Evolutionary conservation across 2,888 invertebrate species (phyloP).

Genomic region (Perithous albicinctus): DNA sequence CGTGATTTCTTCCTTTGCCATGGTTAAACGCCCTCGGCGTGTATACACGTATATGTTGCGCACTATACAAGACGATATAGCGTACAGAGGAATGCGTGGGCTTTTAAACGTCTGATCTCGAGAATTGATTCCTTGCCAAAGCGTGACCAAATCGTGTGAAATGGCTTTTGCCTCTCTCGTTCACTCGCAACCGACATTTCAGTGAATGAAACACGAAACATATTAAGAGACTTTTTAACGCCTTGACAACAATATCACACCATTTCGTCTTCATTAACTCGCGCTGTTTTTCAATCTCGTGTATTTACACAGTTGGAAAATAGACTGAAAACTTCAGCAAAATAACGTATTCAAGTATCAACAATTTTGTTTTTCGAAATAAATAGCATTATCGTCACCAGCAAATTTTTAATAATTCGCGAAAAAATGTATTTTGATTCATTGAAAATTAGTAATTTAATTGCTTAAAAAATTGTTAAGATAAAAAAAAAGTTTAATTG

Average conservation of each 20-base stretch:
- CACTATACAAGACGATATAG: neutral
- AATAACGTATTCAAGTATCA: neutral
- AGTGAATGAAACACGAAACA: neutral
- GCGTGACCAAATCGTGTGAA: constrained; percentile 40
- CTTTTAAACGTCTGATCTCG: constrained; percentile 4
- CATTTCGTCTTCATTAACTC: neutral
- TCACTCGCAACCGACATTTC: constrained; percentile 1
- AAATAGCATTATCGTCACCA: neutral
- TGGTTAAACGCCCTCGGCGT: constrained; percentile 11
- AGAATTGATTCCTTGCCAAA: constrained; percentile 47
- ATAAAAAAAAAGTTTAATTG: no score
- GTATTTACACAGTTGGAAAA: neutral
- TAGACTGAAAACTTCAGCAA: neutral
- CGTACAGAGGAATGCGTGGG: constrained; percentile 33
- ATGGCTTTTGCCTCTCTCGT: no score
- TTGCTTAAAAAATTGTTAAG: no score
- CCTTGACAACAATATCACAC: neutral
- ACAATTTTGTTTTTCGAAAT: neutral
- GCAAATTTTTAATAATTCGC: neutral
- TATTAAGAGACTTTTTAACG: neutral
- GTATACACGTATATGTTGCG: neutral
- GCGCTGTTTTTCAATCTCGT: neutral
- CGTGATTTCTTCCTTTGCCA: constrained; percentile 43
- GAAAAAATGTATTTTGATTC: neutral
- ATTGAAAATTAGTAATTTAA: neutral